These are phyloP conservation scores for Bungarus multicinctus DNA, from an alignment of 2,113 vertebrate genomes.

Conservation along the genomic window DNA sequence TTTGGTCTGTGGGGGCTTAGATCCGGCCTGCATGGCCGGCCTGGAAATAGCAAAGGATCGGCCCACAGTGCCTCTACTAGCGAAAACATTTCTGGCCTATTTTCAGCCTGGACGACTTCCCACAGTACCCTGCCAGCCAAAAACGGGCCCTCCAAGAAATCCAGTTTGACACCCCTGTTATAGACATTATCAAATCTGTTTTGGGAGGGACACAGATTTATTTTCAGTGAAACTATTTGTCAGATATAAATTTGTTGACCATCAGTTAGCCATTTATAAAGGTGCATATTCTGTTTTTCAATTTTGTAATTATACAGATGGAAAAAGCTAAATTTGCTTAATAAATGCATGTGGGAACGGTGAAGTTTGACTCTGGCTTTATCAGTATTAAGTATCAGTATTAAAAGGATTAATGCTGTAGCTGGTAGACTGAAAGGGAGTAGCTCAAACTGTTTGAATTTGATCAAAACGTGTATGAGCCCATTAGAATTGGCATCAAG, in stretches of 20 bases:
- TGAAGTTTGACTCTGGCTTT: background rate
- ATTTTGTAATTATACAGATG: background rate
- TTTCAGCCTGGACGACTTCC: too few species aligned
- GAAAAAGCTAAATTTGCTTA: background rate
- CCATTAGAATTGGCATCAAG: background rate
- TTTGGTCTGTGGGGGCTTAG: too few species aligned
- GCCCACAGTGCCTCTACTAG: too few species aligned
- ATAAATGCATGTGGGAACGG: background rate
- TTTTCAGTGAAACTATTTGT: background rate
- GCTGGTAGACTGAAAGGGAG: background rate
- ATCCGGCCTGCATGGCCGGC: too few species aligned
- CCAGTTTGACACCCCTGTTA: background rate
- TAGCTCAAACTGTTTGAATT: background rate
- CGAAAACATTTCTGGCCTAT: too few species aligned
- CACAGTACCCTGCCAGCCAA: too few species aligned
- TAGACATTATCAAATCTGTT: background rate
- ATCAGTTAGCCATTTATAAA: background rate
- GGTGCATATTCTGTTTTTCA: background rate
- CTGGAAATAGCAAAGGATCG: too few species aligned
- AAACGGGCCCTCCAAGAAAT: too few species aligned
- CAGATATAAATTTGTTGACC: background rate
- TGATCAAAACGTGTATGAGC: background rate
- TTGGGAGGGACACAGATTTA: background rate
- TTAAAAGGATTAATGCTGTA: background rate
- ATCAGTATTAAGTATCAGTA: background rate